Conservation (phyloP, 37 sponge, comb jelly and placozoan species). For the Dysidea cf. avara region DNA sequence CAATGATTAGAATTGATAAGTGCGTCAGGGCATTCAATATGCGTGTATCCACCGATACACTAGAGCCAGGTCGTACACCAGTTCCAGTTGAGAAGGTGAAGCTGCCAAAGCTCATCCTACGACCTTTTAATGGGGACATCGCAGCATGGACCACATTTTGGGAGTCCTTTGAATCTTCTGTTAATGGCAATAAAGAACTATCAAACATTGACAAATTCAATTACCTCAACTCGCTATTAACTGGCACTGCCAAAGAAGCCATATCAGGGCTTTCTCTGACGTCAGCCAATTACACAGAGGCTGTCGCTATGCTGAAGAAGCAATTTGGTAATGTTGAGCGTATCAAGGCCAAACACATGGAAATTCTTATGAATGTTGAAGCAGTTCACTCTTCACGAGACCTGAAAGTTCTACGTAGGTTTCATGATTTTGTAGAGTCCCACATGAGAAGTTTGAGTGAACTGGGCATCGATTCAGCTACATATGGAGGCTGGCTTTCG, state of each 20-base stretch:
- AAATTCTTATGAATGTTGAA: constrained; percentile 1
- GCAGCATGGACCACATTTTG: constrained; percentile 38
- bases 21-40: background rate
- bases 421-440: constrained; percentile 8
- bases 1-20: background rate
- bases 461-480: constrained; percentile 1
- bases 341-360: constrained; percentile 17
- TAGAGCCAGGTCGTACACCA: background rate
- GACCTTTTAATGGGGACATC: constrained; percentile 19
- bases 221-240: constrained; percentile 9
- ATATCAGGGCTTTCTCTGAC: constrained; percentile 8
- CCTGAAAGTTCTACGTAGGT: background rate
- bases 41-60: background rate
- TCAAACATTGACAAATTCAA: background rate
- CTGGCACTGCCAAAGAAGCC: background rate
- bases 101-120: background rate
- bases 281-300: constrained; percentile 5
- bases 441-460: constrained; percentile 19
- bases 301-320: constrained; percentile 6
- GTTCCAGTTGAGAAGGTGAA: background rate
- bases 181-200: background rate
- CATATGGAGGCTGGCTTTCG: constrained; percentile 12
- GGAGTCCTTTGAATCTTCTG: constrained; percentile 24
- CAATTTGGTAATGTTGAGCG: constrained; percentile 18
- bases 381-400: background rate